A percentile compares a stretch with the other conserved stretches of the same genome.
phyloP scores from a whole-genome alignment of 2,888 invertebrate genomes.

The Hydriomena furcata region DNA sequence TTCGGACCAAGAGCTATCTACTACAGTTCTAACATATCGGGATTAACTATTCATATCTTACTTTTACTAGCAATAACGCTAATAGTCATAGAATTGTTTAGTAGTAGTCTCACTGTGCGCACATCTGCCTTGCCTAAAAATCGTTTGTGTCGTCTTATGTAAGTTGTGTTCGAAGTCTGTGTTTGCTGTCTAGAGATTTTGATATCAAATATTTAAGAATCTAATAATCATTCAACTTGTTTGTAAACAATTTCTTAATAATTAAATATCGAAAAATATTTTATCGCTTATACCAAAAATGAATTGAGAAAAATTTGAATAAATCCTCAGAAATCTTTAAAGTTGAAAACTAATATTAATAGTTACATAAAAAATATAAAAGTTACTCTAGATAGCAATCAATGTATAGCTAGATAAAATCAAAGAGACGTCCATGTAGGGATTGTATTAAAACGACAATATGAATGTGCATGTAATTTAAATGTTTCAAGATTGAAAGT shows the following conservation, averaged over 20 bases:
- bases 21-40: constrained; percentile 73
- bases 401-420: constrained; percentile 70
- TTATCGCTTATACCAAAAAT: too few species aligned
- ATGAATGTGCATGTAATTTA: constrained; percentile 54
- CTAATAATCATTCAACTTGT: too few species aligned
- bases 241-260: too few species aligned
- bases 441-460: constrained; percentile 74
- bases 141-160: constrained; percentile 42
- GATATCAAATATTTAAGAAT: background rate
- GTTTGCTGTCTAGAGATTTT: constrained; percentile 42
- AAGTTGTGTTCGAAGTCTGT: constrained; percentile 45
- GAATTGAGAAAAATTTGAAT: too few species aligned
- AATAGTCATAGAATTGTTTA: constrained; percentile 44
- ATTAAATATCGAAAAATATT: too few species aligned
- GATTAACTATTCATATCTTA: constrained; percentile 68
- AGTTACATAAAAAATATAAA: constrained; percentile 1
- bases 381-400: constrained; percentile 27
- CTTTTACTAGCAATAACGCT: constrained; percentile 67
- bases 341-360: background rate
- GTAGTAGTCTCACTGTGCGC: constrained; percentile 46
- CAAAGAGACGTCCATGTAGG: constrained; percentile 74
- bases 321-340: too few species aligned
- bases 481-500: constrained; percentile 26
- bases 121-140: constrained; percentile 58
- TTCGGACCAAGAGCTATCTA: constrained; percentile 72